A percentile compares a stretch with the other conserved stretches of the same genome.
phyloP scores from a whole-genome alignment of 2,797 vertebrate species.

The Numenius phaeopus region DNA sequence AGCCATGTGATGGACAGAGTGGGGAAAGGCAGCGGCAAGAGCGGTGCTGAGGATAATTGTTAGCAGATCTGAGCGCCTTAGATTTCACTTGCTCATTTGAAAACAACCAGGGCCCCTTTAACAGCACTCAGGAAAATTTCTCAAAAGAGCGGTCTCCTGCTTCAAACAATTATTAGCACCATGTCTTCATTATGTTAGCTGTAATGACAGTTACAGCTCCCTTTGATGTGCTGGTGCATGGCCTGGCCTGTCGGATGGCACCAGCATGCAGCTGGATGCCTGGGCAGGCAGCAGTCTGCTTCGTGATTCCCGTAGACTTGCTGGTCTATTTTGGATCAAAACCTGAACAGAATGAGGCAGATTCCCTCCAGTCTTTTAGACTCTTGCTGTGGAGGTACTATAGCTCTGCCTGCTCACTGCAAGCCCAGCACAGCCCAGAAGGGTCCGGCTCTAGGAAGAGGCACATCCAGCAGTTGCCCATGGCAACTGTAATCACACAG shows the following conservation, averaged over 20 bases:
- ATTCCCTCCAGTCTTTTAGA: neutral
- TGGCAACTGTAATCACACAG: constrained; percentile 20
- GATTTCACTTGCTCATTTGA: neutral
- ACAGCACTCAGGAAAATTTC: neutral
- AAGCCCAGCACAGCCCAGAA: neutral
- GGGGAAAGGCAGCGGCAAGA: neutral
- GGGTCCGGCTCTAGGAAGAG: neutral
- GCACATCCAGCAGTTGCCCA: constrained; percentile 15
- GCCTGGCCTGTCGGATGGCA: neutral
- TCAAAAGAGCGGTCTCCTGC: neutral
- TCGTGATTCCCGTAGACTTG: neutral
- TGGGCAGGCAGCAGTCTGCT: neutral
- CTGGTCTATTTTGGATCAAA: neutral
- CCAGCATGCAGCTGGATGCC: neutral
- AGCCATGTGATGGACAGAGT: neutral
- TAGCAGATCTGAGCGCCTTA: neutral
- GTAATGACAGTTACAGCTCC: neutral
- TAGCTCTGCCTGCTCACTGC: neutral
- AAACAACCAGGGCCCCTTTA: constrained; percentile 31
- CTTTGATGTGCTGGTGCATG: neutral
- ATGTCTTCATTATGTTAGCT: neutral
- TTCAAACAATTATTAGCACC: constrained; percentile 1
- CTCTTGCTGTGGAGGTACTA: neutral
- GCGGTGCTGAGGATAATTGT: neutral
- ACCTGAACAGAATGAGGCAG: neutral